phyloP scores from a whole-genome alignment of 2,113 vertebrate species.

The Camelus dromedarius region DNA sequence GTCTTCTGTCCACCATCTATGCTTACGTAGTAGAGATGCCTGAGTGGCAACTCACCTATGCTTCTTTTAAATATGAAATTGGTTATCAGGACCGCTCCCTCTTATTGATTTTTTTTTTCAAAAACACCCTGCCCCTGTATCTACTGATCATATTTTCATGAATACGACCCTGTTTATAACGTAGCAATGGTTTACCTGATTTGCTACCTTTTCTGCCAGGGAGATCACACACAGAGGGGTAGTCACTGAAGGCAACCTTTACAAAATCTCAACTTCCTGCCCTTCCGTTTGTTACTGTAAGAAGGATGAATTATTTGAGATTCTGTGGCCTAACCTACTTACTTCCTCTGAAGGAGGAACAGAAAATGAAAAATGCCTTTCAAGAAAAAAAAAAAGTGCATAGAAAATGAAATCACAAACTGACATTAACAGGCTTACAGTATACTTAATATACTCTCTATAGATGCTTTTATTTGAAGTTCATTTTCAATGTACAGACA shows the following conservation, averaged over 20 bases:
- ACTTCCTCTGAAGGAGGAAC: slow-evolving; percentile 75
- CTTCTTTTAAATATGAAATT: background rate
- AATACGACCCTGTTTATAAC: background rate
- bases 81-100: background rate
- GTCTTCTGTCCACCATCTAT: background rate
- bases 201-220: background rate
- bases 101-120: background rate
- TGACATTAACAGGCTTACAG: slow-evolving; percentile 56
- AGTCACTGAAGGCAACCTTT: slow-evolving; percentile 75
- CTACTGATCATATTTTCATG: background rate
- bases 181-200: background rate
- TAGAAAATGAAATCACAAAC: slow-evolving; percentile 74
- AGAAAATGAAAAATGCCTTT: slow-evolving; percentile 81
- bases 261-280: slow-evolving; percentile 82
- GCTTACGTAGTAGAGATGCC: background rate
- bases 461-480: slow-evolving; percentile 53
- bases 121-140: background rate
- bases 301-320: slow-evolving; percentile 81
- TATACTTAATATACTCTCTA: slow-evolving; percentile 38
- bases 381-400: slow-evolving; percentile 74
- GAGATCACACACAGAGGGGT: slow-evolving; percentile 59
- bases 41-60: background rate
- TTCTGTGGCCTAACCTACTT: slow-evolving; percentile 73
- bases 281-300: slow-evolving; percentile 73
- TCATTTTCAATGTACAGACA: background rate